Conservation (phyloP, 2,113 vertebrate genomes). For the Neodon shergylaensis region DNA sequence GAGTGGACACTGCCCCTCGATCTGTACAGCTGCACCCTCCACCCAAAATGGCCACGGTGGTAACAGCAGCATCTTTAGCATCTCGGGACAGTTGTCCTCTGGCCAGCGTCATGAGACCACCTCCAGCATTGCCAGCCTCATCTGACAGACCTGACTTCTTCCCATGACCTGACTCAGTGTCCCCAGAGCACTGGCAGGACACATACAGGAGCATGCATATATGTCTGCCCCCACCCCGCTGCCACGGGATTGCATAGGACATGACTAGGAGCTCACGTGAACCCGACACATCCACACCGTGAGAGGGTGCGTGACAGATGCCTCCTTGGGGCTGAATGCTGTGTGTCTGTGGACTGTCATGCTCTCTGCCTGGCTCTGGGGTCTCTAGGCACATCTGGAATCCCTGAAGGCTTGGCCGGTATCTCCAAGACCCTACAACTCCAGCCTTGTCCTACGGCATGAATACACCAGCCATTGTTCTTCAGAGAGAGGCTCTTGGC, state of each 20-base stretch:
- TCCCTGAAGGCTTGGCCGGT: conserved; percentile 17
- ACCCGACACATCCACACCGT: background rate
- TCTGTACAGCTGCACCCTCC: background rate
- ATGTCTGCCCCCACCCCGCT: background rate
- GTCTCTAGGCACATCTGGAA: background rate
- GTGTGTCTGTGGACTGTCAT: background rate
- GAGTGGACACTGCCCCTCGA: conserved; percentile 73
- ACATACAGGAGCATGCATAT: too few relatives aligned
- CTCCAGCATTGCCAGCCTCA: conserved; percentile 95
- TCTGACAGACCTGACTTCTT: conserved; percentile 85
- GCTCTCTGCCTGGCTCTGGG: background rate
- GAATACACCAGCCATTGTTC: background rate
- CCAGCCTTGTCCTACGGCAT: background rate
- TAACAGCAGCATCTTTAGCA: conserved; percentile 90
- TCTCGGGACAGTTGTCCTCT: conserved; percentile 91
- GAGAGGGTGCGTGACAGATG: background rate
- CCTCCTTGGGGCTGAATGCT: background rate
- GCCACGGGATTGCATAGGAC: background rate
- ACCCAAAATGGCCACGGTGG: background rate
- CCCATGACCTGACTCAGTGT: background rate
- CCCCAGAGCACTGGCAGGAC: background rate
- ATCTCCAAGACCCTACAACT: background rate
- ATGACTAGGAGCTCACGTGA: background rate
- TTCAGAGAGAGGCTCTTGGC: background rate
- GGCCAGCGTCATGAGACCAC: conserved; percentile 90